phyloP scores from a whole-genome alignment of 2,888 invertebrate genomes.

The Periphyllus acericola region DNA sequence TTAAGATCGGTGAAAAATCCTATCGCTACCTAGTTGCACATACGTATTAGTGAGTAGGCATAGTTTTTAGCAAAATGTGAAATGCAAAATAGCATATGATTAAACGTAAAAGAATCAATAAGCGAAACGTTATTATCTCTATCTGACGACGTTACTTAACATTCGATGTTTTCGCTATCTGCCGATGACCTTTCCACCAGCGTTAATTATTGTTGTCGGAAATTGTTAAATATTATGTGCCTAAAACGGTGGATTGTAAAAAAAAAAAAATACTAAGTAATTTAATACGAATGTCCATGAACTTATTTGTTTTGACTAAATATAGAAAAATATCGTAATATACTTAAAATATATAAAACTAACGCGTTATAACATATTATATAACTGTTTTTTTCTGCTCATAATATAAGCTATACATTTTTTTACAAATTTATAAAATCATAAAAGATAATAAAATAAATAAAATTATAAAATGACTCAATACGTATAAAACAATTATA shows the following conservation, averaged over 20 bases:
- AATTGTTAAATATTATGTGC: not conserved
- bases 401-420: too few relatives aligned
- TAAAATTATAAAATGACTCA: too few relatives aligned
- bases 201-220: conserved; percentile 21
- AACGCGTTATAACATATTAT: too few relatives aligned
- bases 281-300: not conserved
- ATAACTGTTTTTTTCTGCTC: too few relatives aligned
- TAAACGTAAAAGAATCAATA: not conserved
- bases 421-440: too few relatives aligned
- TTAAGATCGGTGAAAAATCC: conserved; percentile 32
- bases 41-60: not conserved
- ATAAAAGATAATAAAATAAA: too few relatives aligned
- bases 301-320: not conserved
- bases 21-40: not conserved
- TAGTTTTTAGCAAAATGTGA: conserved; percentile 22
- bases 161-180: not conserved
- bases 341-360: not conserved
- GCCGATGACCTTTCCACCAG: conserved; percentile 24
- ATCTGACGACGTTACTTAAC: not conserved
- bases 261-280: not conserved
- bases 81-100: conserved; percentile 28
- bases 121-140: not conserved
- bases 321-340: not conserved
- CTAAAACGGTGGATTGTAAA: not conserved
- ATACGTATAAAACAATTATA: too few relatives aligned